A percentile compares a stretch with the other conserved stretches of the same genome.
phyloP scores from a whole-genome alignment of 2,113 vertebrate genomes.

The Tringa solitaria region DNA sequence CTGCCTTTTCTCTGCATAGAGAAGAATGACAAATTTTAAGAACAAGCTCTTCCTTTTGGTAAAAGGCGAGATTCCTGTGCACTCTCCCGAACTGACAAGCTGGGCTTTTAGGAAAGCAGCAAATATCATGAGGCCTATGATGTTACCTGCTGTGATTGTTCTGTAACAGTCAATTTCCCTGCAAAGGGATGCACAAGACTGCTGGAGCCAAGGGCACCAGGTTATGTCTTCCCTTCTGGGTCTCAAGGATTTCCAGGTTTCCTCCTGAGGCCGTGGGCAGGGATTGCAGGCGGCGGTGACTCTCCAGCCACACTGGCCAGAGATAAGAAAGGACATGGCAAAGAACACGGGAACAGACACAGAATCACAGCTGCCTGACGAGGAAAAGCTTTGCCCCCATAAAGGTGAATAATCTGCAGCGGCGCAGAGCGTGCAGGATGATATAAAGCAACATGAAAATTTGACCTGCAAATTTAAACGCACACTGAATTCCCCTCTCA shows the following conservation, averaged over 20 bases:
- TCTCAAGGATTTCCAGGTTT: background rate
- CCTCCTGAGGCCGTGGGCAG: background rate
- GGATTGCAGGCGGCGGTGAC: background rate
- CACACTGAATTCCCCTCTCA: background rate
- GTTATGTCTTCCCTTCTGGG: background rate
- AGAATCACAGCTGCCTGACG: background rate
- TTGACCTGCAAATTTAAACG: background rate
- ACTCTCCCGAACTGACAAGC: background rate
- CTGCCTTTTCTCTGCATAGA: background rate
- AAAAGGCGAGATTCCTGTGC: background rate
- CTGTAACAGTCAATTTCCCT: background rate
- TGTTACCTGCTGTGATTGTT: background rate
- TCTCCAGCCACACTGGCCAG: background rate
- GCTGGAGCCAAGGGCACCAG: background rate
- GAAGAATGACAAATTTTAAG: background rate
- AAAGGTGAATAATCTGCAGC: background rate
- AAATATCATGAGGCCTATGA: fast-evolving
- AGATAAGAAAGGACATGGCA: background rate
- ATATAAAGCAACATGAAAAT: background rate
- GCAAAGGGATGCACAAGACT: background rate
- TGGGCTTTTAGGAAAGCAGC: background rate
- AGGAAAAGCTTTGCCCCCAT: background rate
- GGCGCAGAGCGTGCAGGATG: background rate
- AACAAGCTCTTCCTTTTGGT: background rate
- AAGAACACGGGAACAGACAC: fast-evolving